Evolutionary conservation across 2,888 invertebrate species (phyloP), one percentile per base, ranked within the genome.

Genomic region (Oxycera nigricornis): DNA sequence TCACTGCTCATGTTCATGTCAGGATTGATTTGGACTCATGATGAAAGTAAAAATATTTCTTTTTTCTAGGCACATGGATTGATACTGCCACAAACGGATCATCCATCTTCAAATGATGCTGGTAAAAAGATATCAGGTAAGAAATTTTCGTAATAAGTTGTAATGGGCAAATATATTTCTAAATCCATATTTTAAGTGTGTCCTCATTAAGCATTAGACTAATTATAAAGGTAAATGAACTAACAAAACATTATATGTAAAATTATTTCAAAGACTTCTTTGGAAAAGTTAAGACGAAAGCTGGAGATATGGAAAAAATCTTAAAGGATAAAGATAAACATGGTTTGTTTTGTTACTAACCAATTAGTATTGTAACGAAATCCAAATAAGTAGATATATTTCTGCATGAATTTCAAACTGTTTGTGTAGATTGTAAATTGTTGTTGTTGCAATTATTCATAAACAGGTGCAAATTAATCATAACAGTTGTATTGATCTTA

Each of bases 271-370:
- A 87, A 92, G 97, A 97, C 86, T 95, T 98, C 89, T 94, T 98
- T 84, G 96, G 95, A 78, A 96, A 96, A 82, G 96, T 97, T 78
- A 98, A 97, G 90, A 97, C 97, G 87, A 97, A 95, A 86, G 95
- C 96, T 0, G 95, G 94, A 75, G 95, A 95, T 86, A 91, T 96
- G 91, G 95, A 96, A 85, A 89, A 94, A 82, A 93, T 94, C 77
- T 89, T 96, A 77, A 96, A 95, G 87, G 95, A 96, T 83, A 95
- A 95, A 88, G 95, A 95, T 84, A 94, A 94, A 84, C 95, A 96
- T 86, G 95, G 95, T 90, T 82, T 84, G 87, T 84, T 72, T 24
- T 39, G 14, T 39, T 39, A 39, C n/a, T n/a, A n/a, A n/a, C n/a
- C n/a, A n/a, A n/a, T n/a, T n/a, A n/a, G n/a, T n/a, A n/a, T n/a